Evolutionary conservation across 1,140 invertebrate species (phyloP).

Genomic region (Drosophila teissieri): DNA sequence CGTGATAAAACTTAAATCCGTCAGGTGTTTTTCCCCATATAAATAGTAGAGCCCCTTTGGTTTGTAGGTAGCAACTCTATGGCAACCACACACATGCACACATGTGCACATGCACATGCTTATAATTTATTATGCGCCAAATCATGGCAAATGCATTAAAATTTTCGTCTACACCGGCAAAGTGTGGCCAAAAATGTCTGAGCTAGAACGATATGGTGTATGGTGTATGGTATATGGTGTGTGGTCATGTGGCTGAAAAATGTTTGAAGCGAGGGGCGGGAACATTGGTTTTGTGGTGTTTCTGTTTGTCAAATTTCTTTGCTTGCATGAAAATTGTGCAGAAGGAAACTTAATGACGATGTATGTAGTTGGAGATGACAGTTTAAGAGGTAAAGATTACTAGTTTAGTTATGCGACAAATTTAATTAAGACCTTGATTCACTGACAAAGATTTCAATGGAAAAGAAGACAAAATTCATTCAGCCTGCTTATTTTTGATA

Average conservation of each 20-base stretch:
- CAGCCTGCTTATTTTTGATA: too few species aligned
- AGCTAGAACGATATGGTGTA: constrained; percentile 56
- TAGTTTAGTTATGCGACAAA: too few species aligned
- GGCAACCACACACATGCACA: constrained; percentile 8
- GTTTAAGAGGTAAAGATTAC: background rate
- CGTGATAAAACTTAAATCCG: constrained; percentile 75
- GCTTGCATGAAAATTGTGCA: constrained; percentile 50
- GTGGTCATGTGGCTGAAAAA: constrained; percentile 28
- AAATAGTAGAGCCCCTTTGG: background rate
- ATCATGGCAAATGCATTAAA: constrained; percentile 75
- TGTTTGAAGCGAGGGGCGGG: background rate
- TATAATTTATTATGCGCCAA: constrained; percentile 76
- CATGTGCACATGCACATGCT: constrained; percentile 15
- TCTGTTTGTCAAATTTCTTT: constrained; percentile 73
- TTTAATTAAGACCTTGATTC: too few species aligned
- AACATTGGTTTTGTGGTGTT: constrained; percentile 47
- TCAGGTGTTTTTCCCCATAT: constrained; percentile 62
- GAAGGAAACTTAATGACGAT: constrained; percentile 25
- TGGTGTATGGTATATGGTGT: constrained; percentile 41
- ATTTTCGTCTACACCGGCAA: constrained; percentile 62
- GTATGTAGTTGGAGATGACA: constrained; percentile 12
- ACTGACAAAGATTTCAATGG: too few species aligned
- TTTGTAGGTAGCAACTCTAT: constrained; percentile 1
- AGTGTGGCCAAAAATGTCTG: constrained; percentile 72
- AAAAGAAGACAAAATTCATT: too few species aligned